Evolutionary conservation across 1,140 invertebrate species (phyloP).

Genomic region (Harpegnathos saltator): DNA sequence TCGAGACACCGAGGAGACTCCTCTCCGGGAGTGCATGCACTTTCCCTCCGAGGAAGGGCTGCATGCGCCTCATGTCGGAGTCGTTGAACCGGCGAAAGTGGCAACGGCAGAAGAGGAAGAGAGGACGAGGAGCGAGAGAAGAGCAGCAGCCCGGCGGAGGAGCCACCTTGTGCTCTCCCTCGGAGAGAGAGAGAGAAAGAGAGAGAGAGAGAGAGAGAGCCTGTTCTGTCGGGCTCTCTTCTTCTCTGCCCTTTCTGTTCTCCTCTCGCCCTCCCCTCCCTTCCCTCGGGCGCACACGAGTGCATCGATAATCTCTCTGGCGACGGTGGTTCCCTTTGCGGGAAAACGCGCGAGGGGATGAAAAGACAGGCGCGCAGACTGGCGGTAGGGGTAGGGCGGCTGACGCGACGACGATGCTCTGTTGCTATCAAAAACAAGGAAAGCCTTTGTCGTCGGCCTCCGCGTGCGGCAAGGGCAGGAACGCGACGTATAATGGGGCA

Average conservation of each 20-base stretch:
- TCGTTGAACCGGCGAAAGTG: slow-evolving; percentile 50
- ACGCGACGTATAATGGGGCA: slow-evolving; percentile 70
- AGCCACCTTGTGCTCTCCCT: slow-evolving; percentile 7
- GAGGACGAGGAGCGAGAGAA: no score
- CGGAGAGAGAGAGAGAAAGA: no score
- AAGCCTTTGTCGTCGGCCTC: slow-evolving; percentile 65
- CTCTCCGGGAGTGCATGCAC: slow-evolving; percentile 8
- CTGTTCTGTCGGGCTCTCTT: no score
- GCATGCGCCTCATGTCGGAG: slow-evolving; percentile 44
- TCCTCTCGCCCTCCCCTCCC: not conserved
- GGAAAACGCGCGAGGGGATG: not conserved
- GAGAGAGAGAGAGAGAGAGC: no score
- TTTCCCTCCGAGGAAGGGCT: slow-evolving; percentile 42
- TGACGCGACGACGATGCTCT: slow-evolving; percentile 12
- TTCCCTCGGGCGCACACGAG: not conserved
- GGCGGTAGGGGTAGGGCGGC: not conserved
- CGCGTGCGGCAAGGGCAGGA: slow-evolving; percentile 33
- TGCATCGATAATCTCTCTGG: slow-evolving; percentile 54
- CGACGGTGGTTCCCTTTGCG: slow-evolving; percentile 14
- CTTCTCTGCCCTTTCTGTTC: not conserved
- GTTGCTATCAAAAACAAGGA: slow-evolving; percentile 67
- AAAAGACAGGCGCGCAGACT: not conserved
- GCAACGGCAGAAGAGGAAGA: not conserved
- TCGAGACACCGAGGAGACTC: not conserved
- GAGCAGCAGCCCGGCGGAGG: not conserved